These are phyloP conservation scores for Orthosia incerta DNA, from an alignment of 2,888 invertebrate species.

Conservation along the genomic window DNA sequence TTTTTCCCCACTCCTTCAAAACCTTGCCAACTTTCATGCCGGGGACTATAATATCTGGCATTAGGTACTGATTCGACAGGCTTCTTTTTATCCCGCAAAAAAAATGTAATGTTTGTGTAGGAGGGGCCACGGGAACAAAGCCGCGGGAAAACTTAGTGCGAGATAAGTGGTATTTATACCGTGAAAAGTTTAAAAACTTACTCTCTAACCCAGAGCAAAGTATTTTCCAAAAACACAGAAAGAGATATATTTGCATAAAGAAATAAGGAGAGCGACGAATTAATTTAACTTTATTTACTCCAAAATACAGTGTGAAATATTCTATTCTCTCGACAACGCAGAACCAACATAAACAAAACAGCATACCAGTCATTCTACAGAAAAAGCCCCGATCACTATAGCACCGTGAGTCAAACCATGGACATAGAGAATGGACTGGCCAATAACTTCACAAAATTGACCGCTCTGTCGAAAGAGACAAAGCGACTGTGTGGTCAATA, in stretches of 20 bases:
- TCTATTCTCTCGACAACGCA: not conserved
- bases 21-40: no score
- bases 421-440: slow-evolving; percentile 2
- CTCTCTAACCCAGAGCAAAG: no score
- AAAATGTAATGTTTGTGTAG: not conserved
- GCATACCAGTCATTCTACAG: slow-evolving; percentile 28
- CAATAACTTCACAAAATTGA: not conserved
- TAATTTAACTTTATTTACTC: not conserved
- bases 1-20: no score
- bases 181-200: not conserved
- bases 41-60: no score
- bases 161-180: not conserved
- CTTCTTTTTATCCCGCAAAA: not conserved
- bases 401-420: slow-evolving; percentile 44
- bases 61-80: no score
- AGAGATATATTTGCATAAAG: no score
- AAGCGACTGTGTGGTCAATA: not conserved
- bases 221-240: not conserved
- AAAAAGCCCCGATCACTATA: slow-evolving; percentile 47
- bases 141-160: not conserved
- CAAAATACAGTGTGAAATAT: slow-evolving; percentile 14
- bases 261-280: not conserved
- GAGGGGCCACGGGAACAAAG: not conserved
- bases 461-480: not conserved
- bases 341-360: slow-evolving; percentile 31